Base-by-base conservation (phyloP, 92 coral and sea anemone genomes). In the Montipora capitata region DNA sequence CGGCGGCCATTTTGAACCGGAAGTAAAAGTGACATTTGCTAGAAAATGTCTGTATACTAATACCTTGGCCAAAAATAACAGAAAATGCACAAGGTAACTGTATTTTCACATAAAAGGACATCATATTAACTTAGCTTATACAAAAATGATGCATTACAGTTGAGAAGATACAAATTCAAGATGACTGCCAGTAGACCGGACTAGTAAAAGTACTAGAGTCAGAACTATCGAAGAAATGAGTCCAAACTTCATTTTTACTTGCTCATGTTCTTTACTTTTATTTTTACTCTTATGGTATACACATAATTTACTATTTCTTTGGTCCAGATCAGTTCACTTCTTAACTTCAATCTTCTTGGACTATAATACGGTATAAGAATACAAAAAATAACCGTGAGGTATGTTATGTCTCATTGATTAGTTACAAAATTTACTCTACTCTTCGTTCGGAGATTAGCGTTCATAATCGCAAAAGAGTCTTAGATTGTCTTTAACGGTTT, bases 51-150 rank as follows among this genome's bases (percentile, higher is more conserved):
- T n/a, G 68, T 62, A 62, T 57, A 57, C 15, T 57, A 57, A n/a
- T 18, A 62, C 13, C 15, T 15, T 62, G 68, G 68, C 68, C 17
- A 62, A 62, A 62, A 62, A 62, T 62, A 3, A 62, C 68, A 0
- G 38, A 15, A 62, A 62, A 62, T n/a, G 27, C 17, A 15, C 68
- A 62, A 62, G 68, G 68, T 62, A 62, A 62, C 68, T 62, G 68
- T 62, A 62, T 62, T 62, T 62, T 62, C 68, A 62, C 68, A 15
- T 62, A 62, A 62, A 62, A 62, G 13, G 68, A 62, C 68, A 62
- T 18, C 4, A 62, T 15, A 62, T 62, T 62, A 62, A n/a, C 68
- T 62, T 0, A 62, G 5, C 13, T 62, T 62, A 3, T 2, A 62
- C 68, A 62, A 62, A 62, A 62, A 62, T 62, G 17, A 62, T 15